Conservation (phyloP, 2,888 invertebrate genomes). For the Agonopterix alstromeriana region DNA sequence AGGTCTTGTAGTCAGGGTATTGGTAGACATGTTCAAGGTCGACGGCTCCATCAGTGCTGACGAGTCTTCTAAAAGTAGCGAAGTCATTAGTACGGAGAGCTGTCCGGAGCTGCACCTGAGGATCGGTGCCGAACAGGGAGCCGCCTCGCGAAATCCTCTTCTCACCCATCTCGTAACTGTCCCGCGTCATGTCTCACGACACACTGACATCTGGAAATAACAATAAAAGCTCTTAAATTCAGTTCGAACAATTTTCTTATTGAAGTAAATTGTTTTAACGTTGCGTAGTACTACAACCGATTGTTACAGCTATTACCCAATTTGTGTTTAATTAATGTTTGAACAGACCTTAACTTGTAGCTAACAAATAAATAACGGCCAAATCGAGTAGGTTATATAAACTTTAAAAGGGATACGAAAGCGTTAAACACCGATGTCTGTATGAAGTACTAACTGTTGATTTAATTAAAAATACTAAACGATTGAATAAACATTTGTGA, state of each 20-base stretch:
- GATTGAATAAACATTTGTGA: slow-evolving; percentile 44
- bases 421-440: slow-evolving; percentile 26
- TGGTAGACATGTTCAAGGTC: slow-evolving; percentile 75
- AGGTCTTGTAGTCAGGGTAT: slow-evolving; percentile 76
- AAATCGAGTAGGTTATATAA: slow-evolving; percentile 1
- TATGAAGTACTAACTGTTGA: slow-evolving; percentile 25
- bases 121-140: slow-evolving; percentile 64
- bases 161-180: slow-evolving; percentile 68
- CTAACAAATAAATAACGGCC: slow-evolving; percentile 4
- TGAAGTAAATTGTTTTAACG: slow-evolving; percentile 39
- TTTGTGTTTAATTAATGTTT: slow-evolving; percentile 40
- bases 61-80: slow-evolving; percentile 67
- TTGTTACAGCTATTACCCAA: slow-evolving; percentile 36
- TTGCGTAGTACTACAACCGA: slow-evolving; percentile 32
- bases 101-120: slow-evolving; percentile 66
- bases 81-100: slow-evolving; percentile 72
- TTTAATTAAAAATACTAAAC: slow-evolving; percentile 46
- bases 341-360: slow-evolving; percentile 30
- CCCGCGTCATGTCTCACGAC: slow-evolving; percentile 53
- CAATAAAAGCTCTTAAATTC: slow-evolving; percentile 26
- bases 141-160: slow-evolving; percentile 54
- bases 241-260: slow-evolving; percentile 41
- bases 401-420: slow-evolving; percentile 10
- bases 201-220: slow-evolving; percentile 58
- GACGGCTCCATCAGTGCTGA: slow-evolving; percentile 53